phyloP scores from a whole-genome alignment of 2,113 vertebrate genomes.

The Rhinoderma darwinii region DNA sequence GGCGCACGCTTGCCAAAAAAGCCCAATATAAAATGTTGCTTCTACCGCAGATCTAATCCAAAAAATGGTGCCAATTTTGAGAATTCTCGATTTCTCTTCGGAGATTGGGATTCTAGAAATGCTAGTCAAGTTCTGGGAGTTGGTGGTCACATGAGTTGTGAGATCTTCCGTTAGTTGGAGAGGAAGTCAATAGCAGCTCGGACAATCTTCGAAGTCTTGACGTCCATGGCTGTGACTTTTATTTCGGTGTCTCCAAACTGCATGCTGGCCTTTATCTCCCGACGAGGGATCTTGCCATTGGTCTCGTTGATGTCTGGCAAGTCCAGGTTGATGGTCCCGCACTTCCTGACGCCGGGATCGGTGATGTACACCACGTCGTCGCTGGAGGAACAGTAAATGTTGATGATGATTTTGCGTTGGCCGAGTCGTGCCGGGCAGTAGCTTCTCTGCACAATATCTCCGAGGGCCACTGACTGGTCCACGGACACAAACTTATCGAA shows the following conservation, averaged over 20 bases:
- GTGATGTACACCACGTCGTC: conserved; percentile 92
- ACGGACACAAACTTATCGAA: conserved; percentile 91
- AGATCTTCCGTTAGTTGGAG: conserved; percentile 78
- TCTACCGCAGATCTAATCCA: too few species aligned
- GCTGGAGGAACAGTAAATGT: conserved; percentile 86
- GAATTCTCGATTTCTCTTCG: not conserved
- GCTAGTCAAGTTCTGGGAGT: conserved; percentile 3
- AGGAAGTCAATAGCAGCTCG: conserved; percentile 93
- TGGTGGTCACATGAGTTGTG: not conserved
- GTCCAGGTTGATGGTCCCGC: conserved; percentile 89
- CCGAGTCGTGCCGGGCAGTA: conserved; percentile 89
- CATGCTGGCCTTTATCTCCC: conserved; percentile 92
- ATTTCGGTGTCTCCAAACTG: conserved; percentile 97
- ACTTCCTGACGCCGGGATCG: conserved; percentile 88
- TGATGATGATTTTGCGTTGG: conserved; percentile 93
- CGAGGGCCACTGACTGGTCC: conserved; percentile 92
- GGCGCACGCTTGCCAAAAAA: not conserved
- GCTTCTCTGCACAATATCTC: conserved; percentile 88
- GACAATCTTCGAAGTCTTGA: conserved; percentile 80
- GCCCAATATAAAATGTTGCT: too few species aligned
- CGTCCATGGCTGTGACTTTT: conserved; percentile 89
- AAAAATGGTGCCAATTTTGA: not conserved
- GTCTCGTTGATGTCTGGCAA: conserved; percentile 69
- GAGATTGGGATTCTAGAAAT: not conserved
- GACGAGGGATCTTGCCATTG: conserved; percentile 66